Evolutionary conservation across 2,888 invertebrate species (phyloP).

Genomic region (Metalampra italica): DNA sequence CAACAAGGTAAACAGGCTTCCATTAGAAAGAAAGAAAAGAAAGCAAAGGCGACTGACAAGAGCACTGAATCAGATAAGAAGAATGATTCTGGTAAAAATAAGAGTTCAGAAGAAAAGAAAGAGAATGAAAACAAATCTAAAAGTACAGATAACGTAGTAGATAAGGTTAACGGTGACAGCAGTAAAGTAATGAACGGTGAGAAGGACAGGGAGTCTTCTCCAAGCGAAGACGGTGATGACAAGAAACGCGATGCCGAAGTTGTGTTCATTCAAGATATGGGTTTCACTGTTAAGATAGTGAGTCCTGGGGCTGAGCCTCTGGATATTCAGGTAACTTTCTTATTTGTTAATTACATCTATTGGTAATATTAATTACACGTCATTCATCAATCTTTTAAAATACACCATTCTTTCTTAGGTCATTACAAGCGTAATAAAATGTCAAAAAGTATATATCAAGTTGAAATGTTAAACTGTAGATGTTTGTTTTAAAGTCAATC

Average conservation of each 20-base stretch:
- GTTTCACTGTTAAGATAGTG: slow-evolving; percentile 95
- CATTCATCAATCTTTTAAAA: too few relatives aligned
- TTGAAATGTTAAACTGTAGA: neutral
- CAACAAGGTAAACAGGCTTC: slow-evolving; percentile 41
- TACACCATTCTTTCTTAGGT: too few relatives aligned
- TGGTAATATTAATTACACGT: too few relatives aligned
- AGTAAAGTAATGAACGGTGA: slow-evolving; percentile 58
- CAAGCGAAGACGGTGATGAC: slow-evolving; percentile 75
- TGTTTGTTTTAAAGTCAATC: neutral
- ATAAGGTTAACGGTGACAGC: slow-evolving; percentile 50
- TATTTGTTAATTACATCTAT: neutral
- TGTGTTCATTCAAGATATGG: slow-evolving; percentile 93
- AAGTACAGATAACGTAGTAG: slow-evolving; percentile 33
- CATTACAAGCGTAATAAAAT: too few relatives aligned
- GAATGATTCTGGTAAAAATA: slow-evolving; percentile 38
- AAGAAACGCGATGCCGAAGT: slow-evolving; percentile 86
- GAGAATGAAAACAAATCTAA: slow-evolving; percentile 33
- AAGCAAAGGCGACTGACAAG: slow-evolving; percentile 46
- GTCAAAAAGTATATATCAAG: too few relatives aligned
- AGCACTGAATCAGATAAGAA: slow-evolving; percentile 49
- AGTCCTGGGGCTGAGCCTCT: slow-evolving; percentile 95
- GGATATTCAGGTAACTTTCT: slow-evolving; percentile 88
- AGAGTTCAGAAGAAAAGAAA: slow-evolving; percentile 39
- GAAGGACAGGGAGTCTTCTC: slow-evolving; percentile 64
- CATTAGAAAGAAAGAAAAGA: slow-evolving; percentile 62